Base-by-base conservation (phyloP, 2,888 invertebrate genomes). In the Thera obeliscata region DNA sequence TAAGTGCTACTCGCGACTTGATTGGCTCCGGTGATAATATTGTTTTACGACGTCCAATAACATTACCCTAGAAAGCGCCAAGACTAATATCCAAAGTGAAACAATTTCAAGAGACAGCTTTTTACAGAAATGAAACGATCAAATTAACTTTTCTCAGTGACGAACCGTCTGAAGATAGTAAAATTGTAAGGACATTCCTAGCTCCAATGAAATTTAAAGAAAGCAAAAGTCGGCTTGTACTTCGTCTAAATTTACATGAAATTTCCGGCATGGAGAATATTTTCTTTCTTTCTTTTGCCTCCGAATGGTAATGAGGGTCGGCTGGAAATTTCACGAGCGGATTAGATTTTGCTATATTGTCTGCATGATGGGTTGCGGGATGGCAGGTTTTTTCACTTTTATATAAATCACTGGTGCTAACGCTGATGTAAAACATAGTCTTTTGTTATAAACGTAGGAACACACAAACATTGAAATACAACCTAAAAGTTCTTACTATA, bases 241-340 rank as follows among this genome's bases (percentile, higher is more conserved):
- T 87, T 87, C 80, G 79, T 77, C 81, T 84, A 89, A 22, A 91
- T 92, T 91, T 90, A 87, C 89, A 90, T 91, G 87, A 89, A 89
- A 89, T 88, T 89, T 89, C 87, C 85, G 84, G 81, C 82, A 86
- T 85, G 86, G 81, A 83, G 83, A 85, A 83, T 87, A 87, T 86
- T 87, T 80, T 84, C 78, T 83, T 86, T 87, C 81, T 85, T 85
- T 86, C 80, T 78, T 22, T 76, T 82, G 84, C 85, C 86, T 87
- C 85, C 87, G 84, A 87, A 89, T 89, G 87, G 86, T 89, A 90
- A 91, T 89, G 88, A 89, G 87, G 86, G 87, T 83, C 82, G 85
- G 86, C 86, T 83, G 84, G 84, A 84, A 88, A 84, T 83, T 88
- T 87, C 87, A 82, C 81, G 83, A 86, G 80, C 82, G 84, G 86